Conservation (phyloP, 1,140 invertebrate species). For the Drosophila burlai region DNA sequence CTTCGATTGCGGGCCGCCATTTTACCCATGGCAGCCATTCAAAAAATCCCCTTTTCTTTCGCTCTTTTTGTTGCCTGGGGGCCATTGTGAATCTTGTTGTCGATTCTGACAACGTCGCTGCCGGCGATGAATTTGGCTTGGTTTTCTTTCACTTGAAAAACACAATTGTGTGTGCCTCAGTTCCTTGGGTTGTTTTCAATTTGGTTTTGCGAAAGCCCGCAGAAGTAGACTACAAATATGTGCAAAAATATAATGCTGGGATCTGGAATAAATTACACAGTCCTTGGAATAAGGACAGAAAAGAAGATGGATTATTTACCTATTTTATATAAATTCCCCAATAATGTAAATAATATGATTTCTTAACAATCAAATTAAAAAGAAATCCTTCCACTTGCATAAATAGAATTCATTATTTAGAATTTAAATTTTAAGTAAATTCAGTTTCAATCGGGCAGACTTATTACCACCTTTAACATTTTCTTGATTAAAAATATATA, state of each 20-base stretch:
- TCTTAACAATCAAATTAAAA: neutral
- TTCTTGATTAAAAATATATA: neutral
- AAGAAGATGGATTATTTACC: neutral
- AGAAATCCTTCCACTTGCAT: neutral
- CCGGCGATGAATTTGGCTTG: conserved; percentile 29
- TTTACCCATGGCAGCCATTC: conserved; percentile 50
- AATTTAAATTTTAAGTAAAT: neutral
- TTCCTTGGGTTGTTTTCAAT: conserved; percentile 13
- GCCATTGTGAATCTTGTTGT: conserved; percentile 42
- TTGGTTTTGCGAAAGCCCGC: conserved; percentile 4
- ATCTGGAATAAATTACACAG: conserved; percentile 1
- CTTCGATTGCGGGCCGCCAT: conserved; percentile 51
- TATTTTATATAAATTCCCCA: neutral
- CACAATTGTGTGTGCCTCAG: conserved; percentile 20
- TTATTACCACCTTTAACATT: neutral
- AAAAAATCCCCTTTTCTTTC: conserved; percentile 34
- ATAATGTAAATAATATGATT: neutral
- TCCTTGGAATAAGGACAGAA: neutral
- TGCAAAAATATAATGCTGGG: conserved; percentile 1
- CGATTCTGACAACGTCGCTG: conserved; percentile 43
- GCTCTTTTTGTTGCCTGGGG: conserved; percentile 25
- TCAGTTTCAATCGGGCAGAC: neutral
- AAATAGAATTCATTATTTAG: neutral
- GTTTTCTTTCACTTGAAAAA: conserved; percentile 34
- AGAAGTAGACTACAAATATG: conserved; percentile 33